Evolutionary conservation across 2,888 invertebrate genomes (phyloP).

Genomic region (Nomada lathburiana): DNA sequence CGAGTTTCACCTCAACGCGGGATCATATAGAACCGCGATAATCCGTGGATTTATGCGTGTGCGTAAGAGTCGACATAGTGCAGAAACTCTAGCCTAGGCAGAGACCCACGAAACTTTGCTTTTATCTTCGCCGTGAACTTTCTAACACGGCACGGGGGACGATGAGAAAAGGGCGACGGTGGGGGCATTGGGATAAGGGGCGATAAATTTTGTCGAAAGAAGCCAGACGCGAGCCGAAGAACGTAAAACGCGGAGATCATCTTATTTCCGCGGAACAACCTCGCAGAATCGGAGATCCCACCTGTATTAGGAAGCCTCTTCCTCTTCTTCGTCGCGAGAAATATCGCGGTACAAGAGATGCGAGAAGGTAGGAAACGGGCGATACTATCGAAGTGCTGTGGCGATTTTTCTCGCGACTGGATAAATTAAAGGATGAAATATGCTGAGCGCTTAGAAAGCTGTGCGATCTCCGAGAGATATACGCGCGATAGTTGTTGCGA

Average conservation of each 20-base stretch:
- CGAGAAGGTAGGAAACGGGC: background rate
- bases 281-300: slow-evolving; percentile 35
- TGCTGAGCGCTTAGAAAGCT: background rate
- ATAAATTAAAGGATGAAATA: slow-evolving; percentile 22
- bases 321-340: slow-evolving; percentile 10
- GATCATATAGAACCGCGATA: slow-evolving; percentile 59
- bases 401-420: slow-evolving; percentile 14
- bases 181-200: background rate
- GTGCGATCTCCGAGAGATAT: background rate
- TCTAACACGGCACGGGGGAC: slow-evolving; percentile 11
- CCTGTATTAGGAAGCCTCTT: slow-evolving; percentile 24
- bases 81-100: slow-evolving; percentile 55
- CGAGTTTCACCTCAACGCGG: slow-evolving; percentile 11
- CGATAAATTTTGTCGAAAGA: slow-evolving; percentile 67
- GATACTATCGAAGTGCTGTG: slow-evolving; percentile 5
- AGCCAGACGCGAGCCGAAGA: slow-evolving; percentile 57
- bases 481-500: no score
- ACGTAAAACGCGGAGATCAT: slow-evolving; percentile 60
- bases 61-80: slow-evolving; percentile 52
- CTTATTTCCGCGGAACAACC: slow-evolving; percentile 57
- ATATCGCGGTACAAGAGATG: slow-evolving; percentile 27
- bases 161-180: background rate
- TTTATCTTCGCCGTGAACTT: slow-evolving; percentile 70
- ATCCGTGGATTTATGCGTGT: slow-evolving; percentile 68
- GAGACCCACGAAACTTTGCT: slow-evolving; percentile 68